Evolutionary conservation across 2,113 vertebrate genomes (phyloP).

Genomic region (Centropristis striata): DNA sequence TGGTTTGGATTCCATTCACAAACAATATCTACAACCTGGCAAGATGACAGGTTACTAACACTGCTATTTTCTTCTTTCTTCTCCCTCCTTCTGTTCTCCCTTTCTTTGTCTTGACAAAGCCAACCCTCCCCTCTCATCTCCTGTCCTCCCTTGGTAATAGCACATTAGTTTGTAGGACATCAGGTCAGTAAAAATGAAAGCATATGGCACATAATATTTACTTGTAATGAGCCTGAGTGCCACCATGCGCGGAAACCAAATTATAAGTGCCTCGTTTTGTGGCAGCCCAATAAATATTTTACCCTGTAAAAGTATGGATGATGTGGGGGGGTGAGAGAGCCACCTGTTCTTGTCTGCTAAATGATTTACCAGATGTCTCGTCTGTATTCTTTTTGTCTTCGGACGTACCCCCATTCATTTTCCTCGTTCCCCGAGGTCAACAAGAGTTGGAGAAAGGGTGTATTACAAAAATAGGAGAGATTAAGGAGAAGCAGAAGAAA

Average conservation of each 20-base stretch:
- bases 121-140: constrained; percentile 40
- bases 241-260: constrained; percentile 70
- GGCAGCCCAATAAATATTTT: constrained; percentile 77
- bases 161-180: constrained; percentile 60
- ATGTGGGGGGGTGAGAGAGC: constrained; percentile 50
- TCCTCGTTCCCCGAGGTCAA: constrained; percentile 10
- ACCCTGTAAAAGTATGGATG: constrained; percentile 64
- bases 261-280: constrained; percentile 62
- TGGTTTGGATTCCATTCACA: not conserved
- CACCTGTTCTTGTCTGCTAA: constrained; percentile 71
- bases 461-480: constrained; percentile 19
- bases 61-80: not conserved
- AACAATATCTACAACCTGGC: constrained; percentile 10
- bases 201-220: constrained; percentile 74
- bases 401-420: constrained; percentile 19
- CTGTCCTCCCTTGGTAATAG: constrained; percentile 40
- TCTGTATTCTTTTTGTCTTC: constrained; percentile 41
- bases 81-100: not conserved
- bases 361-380: constrained; percentile 66
- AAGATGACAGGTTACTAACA: not conserved
- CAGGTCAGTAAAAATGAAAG: constrained; percentile 68
- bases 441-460: not conserved
- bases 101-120: constrained; percentile 30
- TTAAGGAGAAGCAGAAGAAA: constrained; percentile 5
- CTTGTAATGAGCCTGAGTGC: constrained; percentile 70